Conservation (phyloP, 2,113 vertebrate genomes). For the Hoplias malabaricus region DNA sequence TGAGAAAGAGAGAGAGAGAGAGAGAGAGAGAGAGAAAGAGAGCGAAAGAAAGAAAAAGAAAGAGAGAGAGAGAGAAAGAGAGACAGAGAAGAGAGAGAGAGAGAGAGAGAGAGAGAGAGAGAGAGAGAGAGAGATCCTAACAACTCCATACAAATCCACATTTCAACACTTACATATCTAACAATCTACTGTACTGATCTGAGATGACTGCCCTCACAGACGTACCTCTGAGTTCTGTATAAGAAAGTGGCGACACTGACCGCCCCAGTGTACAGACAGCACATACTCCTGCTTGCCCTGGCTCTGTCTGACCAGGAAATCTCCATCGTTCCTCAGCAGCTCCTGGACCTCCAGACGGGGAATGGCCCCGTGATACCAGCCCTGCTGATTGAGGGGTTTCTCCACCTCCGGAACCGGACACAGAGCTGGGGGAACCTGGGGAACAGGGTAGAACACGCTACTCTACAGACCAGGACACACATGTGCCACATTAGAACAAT, state of each 20-base stretch:
- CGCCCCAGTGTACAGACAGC: slow-evolving; percentile 86
- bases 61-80: too few species aligned
- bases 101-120: too few species aligned
- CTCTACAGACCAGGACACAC: slow-evolving; percentile 3
- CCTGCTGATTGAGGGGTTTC: slow-evolving; percentile 87
- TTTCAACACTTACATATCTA: too few species aligned
- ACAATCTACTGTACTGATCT: too few species aligned
- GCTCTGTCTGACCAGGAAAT: slow-evolving; percentile 94
- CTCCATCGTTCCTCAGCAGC: slow-evolving; percentile 80
- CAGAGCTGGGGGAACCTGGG: slow-evolving; percentile 76
- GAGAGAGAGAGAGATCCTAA: too few species aligned
- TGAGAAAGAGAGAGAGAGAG: too few species aligned
- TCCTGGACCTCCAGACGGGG: slow-evolving; percentile 85
- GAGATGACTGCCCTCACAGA: neutral
- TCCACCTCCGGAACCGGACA: slow-evolving; percentile 75
- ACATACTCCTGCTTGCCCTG: slow-evolving; percentile 92
- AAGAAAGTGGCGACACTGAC: slow-evolving; percentile 90
- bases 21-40: too few species aligned
- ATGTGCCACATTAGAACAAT: neutral
- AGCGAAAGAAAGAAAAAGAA: too few species aligned
- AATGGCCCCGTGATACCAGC: slow-evolving; percentile 95
- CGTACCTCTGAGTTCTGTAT: slow-evolving; percentile 77
- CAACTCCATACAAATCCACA: too few species aligned
- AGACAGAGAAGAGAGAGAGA: too few species aligned
- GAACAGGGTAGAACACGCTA: slow-evolving; percentile 30